Evolutionary conservation across 2,888 invertebrate species (phyloP).

Genomic region (Muschampia plurimacula): DNA sequence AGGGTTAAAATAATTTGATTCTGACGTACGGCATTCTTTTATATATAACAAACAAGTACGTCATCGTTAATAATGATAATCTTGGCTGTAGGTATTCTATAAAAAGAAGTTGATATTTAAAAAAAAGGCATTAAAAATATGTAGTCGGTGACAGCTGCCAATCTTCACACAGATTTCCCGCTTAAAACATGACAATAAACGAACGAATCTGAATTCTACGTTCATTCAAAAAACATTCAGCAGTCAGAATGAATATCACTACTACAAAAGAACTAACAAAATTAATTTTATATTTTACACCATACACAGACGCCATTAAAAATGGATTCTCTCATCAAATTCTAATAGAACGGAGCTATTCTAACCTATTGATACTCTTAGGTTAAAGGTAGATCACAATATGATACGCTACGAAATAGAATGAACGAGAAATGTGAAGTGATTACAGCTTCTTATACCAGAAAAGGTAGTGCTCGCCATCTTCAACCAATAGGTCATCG

Average conservation of each 20-base stretch:
- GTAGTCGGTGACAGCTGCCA: too few relatives aligned
- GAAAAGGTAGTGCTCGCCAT: constrained; percentile 95
- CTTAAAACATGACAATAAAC: too few relatives aligned
- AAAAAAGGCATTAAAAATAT: too few relatives aligned
- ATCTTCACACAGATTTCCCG: too few relatives aligned
- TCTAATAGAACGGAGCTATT: constrained; percentile 24
- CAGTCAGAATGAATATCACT: too few relatives aligned
- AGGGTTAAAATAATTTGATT: not conserved
- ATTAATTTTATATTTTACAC: not conserved
- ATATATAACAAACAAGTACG: too few relatives aligned
- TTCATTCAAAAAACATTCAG: too few relatives aligned
- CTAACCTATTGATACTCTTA: constrained; percentile 23
- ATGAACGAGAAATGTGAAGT: constrained; percentile 16
- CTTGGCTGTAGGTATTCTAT: too few relatives aligned
- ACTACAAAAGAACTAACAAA: not conserved
- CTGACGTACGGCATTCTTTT: too few relatives aligned
- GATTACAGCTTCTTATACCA: constrained; percentile 96
- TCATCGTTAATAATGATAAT: too few relatives aligned
- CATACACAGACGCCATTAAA: constrained; percentile 10
- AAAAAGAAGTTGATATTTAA: too few relatives aligned
- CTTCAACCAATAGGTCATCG: constrained; percentile 94
- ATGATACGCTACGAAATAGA: constrained; percentile 33
- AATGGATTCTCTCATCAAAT: not conserved
- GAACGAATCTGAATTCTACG: too few relatives aligned
- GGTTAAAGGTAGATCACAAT: constrained; percentile 35